Percentiles rank a stretch among this genome's conserved stretches.
phyloP scores from a whole-genome alignment of 92 coral and sea anemone genomes.

The Porites lobata region DNA sequence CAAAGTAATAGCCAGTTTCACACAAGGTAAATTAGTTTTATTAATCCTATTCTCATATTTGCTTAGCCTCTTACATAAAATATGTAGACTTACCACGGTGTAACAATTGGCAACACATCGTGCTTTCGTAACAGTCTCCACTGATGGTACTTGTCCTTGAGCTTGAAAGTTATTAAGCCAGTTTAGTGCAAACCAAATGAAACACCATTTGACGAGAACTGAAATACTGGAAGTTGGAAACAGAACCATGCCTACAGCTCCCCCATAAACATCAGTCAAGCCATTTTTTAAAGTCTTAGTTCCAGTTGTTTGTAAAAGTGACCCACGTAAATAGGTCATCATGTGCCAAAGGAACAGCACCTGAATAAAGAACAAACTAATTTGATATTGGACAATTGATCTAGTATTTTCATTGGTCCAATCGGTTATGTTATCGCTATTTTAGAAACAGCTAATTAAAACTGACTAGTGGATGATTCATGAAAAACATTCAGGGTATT shows the following conservation, averaged over 20 bases:
- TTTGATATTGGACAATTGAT: too few relatives aligned
- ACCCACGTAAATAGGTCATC: not conserved
- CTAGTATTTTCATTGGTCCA: too few relatives aligned
- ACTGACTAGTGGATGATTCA: too few relatives aligned
- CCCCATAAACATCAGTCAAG: not conserved
- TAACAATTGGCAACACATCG: constrained; percentile 69
- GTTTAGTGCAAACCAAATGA: constrained; percentile 1
- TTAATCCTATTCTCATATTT: too few relatives aligned
- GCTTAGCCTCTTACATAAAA: not conserved
- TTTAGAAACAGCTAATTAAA: too few relatives aligned
- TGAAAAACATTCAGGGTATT: too few relatives aligned
- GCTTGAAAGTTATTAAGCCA: not conserved
- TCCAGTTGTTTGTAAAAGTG: not conserved
- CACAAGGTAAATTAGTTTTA: too few relatives aligned
- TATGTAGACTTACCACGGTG: constrained; percentile 46
- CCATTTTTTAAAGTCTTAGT: not conserved
- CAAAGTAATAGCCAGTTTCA: too few relatives aligned
- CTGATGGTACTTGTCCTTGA: too few relatives aligned
- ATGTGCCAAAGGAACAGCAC: too few relatives aligned
- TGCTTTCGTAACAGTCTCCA: constrained; percentile 30
- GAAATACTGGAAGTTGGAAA: not conserved
- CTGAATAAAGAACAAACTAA: too few relatives aligned
- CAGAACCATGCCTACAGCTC: not conserved
- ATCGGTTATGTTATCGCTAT: too few relatives aligned
- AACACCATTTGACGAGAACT: not conserved